Percentiles rank a stretch among this genome's conserved stretches.
Conservation (phyloP, 2,888 invertebrate genomes). For the Rhagium mordax region DNA sequence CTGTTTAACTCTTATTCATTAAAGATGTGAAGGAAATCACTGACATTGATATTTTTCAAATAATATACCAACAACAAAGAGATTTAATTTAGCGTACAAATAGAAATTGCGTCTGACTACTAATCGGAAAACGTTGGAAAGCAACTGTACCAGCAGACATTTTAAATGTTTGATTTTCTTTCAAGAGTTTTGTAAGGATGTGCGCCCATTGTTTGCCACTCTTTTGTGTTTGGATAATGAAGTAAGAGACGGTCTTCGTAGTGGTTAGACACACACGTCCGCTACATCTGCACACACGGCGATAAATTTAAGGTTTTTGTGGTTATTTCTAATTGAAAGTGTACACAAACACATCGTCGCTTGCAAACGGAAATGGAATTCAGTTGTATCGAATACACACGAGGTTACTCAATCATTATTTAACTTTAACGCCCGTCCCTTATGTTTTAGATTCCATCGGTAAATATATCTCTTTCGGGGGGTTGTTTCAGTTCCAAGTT, state of each 20-base stretch:
- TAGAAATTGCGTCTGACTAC: background rate
- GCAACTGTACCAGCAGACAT: constrained; percentile 3
- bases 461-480: constrained; percentile 26
- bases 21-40: background rate
- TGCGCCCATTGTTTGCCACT: background rate
- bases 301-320: constrained; percentile 46
- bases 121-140: constrained; percentile 2
- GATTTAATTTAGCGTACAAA: constrained; percentile 22
- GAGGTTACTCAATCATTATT: constrained; percentile 62
- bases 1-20: background rate
- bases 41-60: background rate
- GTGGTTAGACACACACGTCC: constrained; percentile 29
- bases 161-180: constrained; percentile 23
- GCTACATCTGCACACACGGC: constrained; percentile 36
- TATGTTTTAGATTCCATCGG: constrained; percentile 32
- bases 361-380: constrained; percentile 56
- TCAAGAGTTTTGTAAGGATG: constrained; percentile 20
- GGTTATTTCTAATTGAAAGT: constrained; percentile 48
- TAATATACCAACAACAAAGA: background rate
- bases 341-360: constrained; percentile 47
- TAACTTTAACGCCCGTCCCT: constrained; percentile 55
- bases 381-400: constrained; percentile 56
- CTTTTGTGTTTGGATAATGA: constrained; percentile 21
- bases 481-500: background rate
- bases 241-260: constrained; percentile 17